phyloP scores from a whole-genome alignment of 2,113 vertebrate species.

The Vombatus ursinus region DNA sequence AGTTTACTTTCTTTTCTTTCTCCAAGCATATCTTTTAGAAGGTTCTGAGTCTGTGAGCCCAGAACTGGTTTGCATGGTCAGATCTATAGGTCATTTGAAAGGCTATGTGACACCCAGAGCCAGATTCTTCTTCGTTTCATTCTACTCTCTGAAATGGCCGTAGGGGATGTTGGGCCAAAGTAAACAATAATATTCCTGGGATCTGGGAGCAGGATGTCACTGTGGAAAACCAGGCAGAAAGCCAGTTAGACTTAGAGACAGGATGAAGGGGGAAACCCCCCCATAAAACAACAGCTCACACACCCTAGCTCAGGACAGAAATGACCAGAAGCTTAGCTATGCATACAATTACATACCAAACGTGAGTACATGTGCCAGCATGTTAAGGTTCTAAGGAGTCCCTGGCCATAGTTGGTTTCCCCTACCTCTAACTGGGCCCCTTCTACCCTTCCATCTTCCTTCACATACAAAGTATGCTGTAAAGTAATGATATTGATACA shows the following conservation, averaged over 20 bases:
- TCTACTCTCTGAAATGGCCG: background rate
- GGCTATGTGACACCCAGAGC: background rate
- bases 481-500: background rate
- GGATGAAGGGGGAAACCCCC: background rate
- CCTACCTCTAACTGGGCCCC: background rate
- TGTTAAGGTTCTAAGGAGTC: background rate
- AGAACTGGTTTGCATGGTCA: background rate
- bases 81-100: background rate
- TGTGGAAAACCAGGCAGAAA: background rate
- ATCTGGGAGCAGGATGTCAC: background rate
- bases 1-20: background rate
- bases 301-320: background rate
- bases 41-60: background rate
- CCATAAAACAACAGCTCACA: background rate
- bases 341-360: background rate
- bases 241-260: background rate
- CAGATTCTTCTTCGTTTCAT: background rate
- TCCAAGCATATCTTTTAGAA: background rate
- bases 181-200: conserved; percentile 33
- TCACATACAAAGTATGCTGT: background rate
- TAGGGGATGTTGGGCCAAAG: background rate
- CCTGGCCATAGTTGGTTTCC: background rate
- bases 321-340: background rate
- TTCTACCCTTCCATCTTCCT: background rate
- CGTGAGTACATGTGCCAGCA: background rate